These are phyloP conservation scores for Anthophora plumipes DNA, from an alignment of 2,888 invertebrate species.

Conservation along the genomic window DNA sequence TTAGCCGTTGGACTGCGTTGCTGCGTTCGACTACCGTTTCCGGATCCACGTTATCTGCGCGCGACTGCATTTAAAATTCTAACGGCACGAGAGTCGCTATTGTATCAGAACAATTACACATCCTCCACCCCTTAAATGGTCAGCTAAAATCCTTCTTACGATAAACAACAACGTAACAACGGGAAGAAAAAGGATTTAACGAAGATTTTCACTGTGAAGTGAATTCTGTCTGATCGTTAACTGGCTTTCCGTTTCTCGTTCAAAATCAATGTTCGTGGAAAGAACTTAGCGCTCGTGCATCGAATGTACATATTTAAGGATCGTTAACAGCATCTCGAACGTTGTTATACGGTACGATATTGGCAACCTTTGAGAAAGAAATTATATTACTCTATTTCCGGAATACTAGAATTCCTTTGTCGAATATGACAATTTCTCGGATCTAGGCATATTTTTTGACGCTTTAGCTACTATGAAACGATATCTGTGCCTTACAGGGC, in stretches of 20 bases:
- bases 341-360: neutral
- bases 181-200: slow-evolving; percentile 2
- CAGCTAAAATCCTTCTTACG: slow-evolving; percentile 41
- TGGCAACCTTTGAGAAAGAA: no score
- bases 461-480: no score
- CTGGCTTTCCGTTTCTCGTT: slow-evolving; percentile 18
- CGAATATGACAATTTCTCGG: no score
- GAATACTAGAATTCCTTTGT: no score
- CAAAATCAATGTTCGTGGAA: neutral
- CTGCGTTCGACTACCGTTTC: slow-evolving; percentile 37
- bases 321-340: neutral
- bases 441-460: no score
- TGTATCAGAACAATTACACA: slow-evolving; percentile 45
- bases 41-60: slow-evolving; percentile 40
- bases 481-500: no score
- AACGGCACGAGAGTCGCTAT: slow-evolving; percentile 13
- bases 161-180: slow-evolving; percentile 32
- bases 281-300: neutral
- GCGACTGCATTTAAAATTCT: slow-evolving; percentile 55
- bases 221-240: slow-evolving; percentile 9
- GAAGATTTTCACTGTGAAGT: slow-evolving; percentile 6
- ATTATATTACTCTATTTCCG: neutral
- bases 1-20: slow-evolving; percentile 19
- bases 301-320: neutral
- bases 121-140: slow-evolving; percentile 30